Base-by-base conservation (phyloP, 2,113 vertebrate genomes). In the Nesogale talazaci region DNA sequence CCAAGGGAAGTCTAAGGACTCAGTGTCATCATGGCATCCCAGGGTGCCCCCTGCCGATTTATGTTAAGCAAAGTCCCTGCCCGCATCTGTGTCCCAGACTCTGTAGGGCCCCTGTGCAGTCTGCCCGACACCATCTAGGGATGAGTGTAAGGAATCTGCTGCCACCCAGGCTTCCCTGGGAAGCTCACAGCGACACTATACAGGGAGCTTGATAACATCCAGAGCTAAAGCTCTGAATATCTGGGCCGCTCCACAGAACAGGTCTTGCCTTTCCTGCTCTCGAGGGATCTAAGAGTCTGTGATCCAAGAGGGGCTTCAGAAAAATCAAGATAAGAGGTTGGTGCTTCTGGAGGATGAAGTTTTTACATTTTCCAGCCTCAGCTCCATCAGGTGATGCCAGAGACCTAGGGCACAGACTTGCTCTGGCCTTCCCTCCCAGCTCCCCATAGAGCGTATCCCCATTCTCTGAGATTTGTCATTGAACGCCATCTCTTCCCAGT, bases 261-360 rank as follows among this genome's bases (percentile, higher is more conserved):
- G 2, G 46, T 52, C 46, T 12, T 15, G 4, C 76, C 31, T 86
- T 90, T 93, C 80, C 65, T 90, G 76, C 42, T 70, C 56, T 9
- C 75, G 83, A 93, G 90, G 82, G 29, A 17, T 46, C 76, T 80
- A 5, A 4, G 16, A 82, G 42, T 89, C n/a, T 11, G 1, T 63
- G 25, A 56, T 63, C 38, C 3, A 14, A 86, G 79, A 52, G 16
- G 46, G 74, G 31, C 59, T 92, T 83, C 59, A 31, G 77, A 94
- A 90, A 75, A 92, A 74, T 36, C 77, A 80, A 38, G 25, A 63
- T 38, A 77, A 93, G n/a, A 94, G 52, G 38, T 25, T 83, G 83
- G 38, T 81, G 72, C 38, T 57, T 85, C 81, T 94, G 70, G 72
- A 46, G 65, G 46, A 57, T 72, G 40, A 38, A 57, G 63, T 91